phyloP scores from a whole-genome alignment of 2,797 vertebrate species.

The Chelon labrosus region DNA sequence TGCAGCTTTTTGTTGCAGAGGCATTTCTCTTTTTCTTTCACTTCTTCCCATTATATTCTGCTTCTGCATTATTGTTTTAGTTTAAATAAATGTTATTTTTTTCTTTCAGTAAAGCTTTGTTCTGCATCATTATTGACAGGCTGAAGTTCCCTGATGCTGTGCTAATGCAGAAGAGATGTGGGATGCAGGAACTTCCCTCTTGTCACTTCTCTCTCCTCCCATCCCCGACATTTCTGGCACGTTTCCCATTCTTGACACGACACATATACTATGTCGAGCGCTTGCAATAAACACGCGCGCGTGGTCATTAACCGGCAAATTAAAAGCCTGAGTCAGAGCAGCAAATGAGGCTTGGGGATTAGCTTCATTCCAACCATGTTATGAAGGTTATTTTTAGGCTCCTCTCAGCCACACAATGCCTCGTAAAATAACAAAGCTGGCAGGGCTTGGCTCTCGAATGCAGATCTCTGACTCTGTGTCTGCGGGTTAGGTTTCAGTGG shows the following conservation, averaged over 20 bases:
- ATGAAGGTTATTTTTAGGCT: conserved; percentile 69
- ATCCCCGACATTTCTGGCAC: not conserved
- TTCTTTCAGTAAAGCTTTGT: conserved; percentile 4
- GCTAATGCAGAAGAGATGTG: conserved; percentile 2
- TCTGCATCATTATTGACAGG: conserved; percentile 18
- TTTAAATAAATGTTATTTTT: conserved; percentile 25
- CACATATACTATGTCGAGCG: not conserved
- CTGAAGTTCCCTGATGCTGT: conserved; percentile 36
- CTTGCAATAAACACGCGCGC: conserved; percentile 34
- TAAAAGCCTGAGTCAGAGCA: conserved; percentile 56
- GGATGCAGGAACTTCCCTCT: conserved; percentile 31
- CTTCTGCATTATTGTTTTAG: conserved; percentile 19
- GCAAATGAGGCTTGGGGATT: conserved; percentile 60
- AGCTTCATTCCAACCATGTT: conserved; percentile 51
- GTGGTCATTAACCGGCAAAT: conserved; percentile 51
- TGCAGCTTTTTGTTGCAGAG: not conserved
- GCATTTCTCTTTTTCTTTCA: not conserved
- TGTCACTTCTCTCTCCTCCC: conserved; percentile 21
- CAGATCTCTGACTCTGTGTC: conserved; percentile 17
- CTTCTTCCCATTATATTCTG: conserved; percentile 1
- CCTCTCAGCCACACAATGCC: conserved; percentile 44
- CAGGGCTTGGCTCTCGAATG: conserved; percentile 28
- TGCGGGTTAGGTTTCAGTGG: conserved; percentile 13
- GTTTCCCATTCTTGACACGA: not conserved
- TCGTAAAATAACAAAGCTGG: conserved; percentile 43